phyloP scores from a whole-genome alignment of 92 coral and sea anemone species.

The Montipora capitata region DNA sequence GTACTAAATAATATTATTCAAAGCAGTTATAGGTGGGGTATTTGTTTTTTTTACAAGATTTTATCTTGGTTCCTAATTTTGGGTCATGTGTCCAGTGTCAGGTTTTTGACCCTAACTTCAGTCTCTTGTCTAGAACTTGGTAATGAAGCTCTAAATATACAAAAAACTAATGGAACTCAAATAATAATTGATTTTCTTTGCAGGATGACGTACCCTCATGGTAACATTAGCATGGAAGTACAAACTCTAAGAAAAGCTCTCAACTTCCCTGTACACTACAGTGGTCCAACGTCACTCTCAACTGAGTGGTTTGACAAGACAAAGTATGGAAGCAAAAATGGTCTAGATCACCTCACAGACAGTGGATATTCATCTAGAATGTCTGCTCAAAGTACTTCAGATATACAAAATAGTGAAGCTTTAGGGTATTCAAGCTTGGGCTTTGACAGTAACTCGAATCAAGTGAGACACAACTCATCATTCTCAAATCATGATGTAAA shows the following conservation, averaged over 20 bases:
- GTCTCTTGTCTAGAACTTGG: background rate
- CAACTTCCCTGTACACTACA: background rate
- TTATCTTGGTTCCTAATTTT: no score
- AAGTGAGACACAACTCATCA: background rate
- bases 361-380: slow-evolving; percentile 54
- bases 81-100: no score
- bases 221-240: slow-evolving; percentile 42
- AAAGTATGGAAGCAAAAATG: background rate
- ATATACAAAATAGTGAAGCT: background rate
- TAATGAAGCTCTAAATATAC: no score
- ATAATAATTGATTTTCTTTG: background rate
- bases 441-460: background rate
- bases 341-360: slow-evolving; percentile 21
- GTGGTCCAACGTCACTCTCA: background rate
- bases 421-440: slow-evolving; percentile 4
- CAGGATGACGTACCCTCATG: slow-evolving; percentile 33
- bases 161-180: background rate
- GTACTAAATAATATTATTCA: no score
- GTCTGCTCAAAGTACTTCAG: background rate
- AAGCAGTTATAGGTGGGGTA: no score
- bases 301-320: background rate
- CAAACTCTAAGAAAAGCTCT: slow-evolving; percentile 49
- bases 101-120: no score
- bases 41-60: no score
- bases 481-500: background rate